A percentile compares a stretch with the other conserved stretches of the same genome.
phyloP scores from a whole-genome alignment of 2,797 vertebrate species.

The Macroramphosus scolopax region DNA sequence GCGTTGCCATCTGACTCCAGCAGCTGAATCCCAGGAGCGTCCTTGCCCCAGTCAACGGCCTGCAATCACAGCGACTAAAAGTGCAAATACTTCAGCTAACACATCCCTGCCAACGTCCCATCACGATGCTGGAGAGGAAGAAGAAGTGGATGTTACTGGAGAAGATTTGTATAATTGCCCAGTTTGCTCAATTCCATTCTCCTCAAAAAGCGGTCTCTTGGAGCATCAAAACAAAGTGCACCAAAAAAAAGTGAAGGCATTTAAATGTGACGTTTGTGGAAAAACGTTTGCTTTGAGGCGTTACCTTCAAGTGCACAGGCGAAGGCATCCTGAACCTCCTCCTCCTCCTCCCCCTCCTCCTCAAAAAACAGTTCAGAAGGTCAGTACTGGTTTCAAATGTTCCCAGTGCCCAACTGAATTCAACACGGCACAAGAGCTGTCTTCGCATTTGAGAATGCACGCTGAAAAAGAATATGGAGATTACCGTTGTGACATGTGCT shows the following conservation, averaged over 20 bases:
- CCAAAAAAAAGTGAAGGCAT: slow-evolving; percentile 47
- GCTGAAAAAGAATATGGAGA: slow-evolving; percentile 56
- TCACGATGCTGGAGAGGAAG: slow-evolving; percentile 57
- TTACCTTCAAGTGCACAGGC: slow-evolving; percentile 71
- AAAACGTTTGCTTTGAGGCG: slow-evolving; percentile 67
- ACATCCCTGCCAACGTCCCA: slow-evolving; percentile 5
- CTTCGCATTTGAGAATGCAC: slow-evolving; percentile 69
- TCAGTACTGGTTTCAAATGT: slow-evolving; percentile 51
- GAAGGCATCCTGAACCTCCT: slow-evolving; percentile 50
- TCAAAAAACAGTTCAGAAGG: slow-evolving; percentile 14
- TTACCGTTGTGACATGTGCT: slow-evolving; percentile 82
- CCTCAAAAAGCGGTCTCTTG: slow-evolving; percentile 68
- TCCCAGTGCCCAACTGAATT: slow-evolving; percentile 52
- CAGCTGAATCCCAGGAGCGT: slow-evolving; percentile 70
- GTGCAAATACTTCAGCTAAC: slow-evolving; percentile 17
- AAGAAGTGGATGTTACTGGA: slow-evolving; percentile 76
- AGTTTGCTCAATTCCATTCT: slow-evolving; percentile 69
- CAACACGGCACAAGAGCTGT: slow-evolving; percentile 54
- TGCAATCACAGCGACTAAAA: slow-evolving; percentile 9
- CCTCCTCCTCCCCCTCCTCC: no score
- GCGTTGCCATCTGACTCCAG: slow-evolving; percentile 39
- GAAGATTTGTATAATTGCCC: slow-evolving; percentile 74
- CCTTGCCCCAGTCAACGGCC: slow-evolving; percentile 50
- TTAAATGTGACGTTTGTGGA: slow-evolving; percentile 72
- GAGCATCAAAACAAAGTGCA: slow-evolving; percentile 76